Conservation (phyloP, 2,797 vertebrate genomes). For the Ptychobarbus kaznakovi region DNA sequence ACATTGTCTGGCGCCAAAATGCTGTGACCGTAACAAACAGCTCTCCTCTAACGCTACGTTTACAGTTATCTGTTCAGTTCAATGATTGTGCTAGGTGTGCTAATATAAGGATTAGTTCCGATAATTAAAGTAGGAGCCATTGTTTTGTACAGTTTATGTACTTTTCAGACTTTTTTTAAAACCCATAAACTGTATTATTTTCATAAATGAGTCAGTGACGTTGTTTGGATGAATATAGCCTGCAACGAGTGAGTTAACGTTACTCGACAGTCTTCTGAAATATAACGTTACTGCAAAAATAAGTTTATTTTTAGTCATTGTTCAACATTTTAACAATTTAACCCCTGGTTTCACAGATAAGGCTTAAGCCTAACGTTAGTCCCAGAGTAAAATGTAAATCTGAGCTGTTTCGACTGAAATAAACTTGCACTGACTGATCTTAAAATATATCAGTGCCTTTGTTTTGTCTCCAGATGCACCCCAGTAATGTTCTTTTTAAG, state of each 20-base stretch:
- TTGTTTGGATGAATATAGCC: not conserved
- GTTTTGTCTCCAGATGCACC: no score
- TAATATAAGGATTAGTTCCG: not conserved
- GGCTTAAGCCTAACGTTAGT: no score
- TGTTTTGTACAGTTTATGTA: not conserved
- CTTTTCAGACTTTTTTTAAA: not conserved
- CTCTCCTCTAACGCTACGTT: not conserved
- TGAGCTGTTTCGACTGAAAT: no score
- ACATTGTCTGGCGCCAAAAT: constrained; percentile 15
- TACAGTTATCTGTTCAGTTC: not conserved
- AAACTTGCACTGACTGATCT: no score
- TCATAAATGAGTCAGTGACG: not conserved
- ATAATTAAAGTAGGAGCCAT: not conserved
- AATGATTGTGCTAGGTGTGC: not conserved
- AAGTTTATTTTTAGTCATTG: not conserved
- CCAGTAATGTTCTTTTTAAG: no score
- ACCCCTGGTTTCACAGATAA: no score
- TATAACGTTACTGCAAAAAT: not conserved
- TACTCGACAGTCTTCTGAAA: not conserved
- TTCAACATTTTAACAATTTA: no score
- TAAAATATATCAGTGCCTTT: no score
- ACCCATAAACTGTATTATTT: not conserved
- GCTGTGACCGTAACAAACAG: not conserved
- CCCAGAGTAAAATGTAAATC: no score
- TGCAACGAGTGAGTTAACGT: not conserved